Evolutionary conservation across 2,797 vertebrate genomes (phyloP), one percentile per base, ranked within the genome.

Genomic region (Lacerta agilis): DNA sequence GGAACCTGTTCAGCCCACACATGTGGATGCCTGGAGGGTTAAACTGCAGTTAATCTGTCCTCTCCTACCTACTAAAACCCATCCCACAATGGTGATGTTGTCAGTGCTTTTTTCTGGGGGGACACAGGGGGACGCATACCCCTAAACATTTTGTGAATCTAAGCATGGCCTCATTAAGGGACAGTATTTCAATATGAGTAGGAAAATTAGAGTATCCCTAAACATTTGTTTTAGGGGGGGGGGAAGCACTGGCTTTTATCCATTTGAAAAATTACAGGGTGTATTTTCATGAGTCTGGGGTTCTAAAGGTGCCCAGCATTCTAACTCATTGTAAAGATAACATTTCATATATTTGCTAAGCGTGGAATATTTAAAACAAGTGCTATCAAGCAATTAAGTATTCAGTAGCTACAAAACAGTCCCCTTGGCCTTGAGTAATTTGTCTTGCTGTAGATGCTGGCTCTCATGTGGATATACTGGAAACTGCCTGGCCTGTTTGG

Each of bases 341-440:
- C 89, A 91, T 2, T 82, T 29, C 43, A 5, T 83, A 5, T 43
- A 77, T 92, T 92, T 92, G 77, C 90, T 79, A 82, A 0, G 2
- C 92, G 86, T 17, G 8, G 78, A 94, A 89, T 72, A 86, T 78
- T 85, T n/a, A 36, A 79, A 75, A 67, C 8, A 69, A 86, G 33
- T 0, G 41, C 45, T 86, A 58, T 83, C 23, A 15, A 75, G 38
- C 3, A 8, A 71, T 20, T 18, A 25, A 38, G 25, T 58, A 49
- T 33, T 71, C 18, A 49, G 9, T 33, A 67, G 5, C 87, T 73
- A 61, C n/a, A 49, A 61, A 72, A 38, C 8, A 81, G 33, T 66
- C 33, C 33, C 58, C 33, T 43, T 36, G 55, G n/a, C 27, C 29
- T 49, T 79, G 17, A 18, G 29, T 25, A n/a, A 64, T 88, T n/a